Percentiles rank a stretch among this genome's conserved stretches.
Evolutionary conservation across 1,140 invertebrate genomes (phyloP).

Genomic region (Leptonema lineaticorne): DNA sequence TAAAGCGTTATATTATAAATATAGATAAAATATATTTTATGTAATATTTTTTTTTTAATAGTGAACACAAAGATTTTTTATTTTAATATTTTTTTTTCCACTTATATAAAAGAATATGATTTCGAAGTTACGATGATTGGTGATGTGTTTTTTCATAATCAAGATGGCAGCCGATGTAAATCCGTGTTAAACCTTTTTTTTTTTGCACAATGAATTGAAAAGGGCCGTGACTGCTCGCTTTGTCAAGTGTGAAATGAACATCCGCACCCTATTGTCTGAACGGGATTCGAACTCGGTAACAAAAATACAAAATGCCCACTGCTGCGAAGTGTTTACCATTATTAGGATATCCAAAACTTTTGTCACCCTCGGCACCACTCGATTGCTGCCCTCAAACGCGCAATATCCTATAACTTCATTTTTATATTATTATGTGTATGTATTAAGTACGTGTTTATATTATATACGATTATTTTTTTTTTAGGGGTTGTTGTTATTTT

Average conservation of each 20-base stretch:
- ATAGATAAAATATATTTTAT: too few species aligned
- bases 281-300: background rate
- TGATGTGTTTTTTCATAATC: background rate
- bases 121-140: background rate
- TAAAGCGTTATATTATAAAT: too few species aligned
- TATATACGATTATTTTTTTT: too few species aligned
- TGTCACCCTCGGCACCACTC: background rate
- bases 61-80: too few species aligned
- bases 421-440: too few species aligned
- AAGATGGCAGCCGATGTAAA: constrained; percentile 14
- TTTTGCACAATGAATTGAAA: constrained; percentile 22
- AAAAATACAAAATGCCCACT: background rate
- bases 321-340: constrained; percentile 21
- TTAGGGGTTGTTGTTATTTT: too few species aligned
- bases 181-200: constrained; percentile 24
- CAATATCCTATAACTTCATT: too few species aligned
- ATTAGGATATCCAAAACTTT: constrained; percentile 5
- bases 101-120: background rate
- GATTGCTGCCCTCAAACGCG: too few species aligned
- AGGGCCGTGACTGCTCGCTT: constrained; percentile 18
- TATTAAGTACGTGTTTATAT: too few species aligned
- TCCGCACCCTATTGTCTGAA: constrained; percentile 27
- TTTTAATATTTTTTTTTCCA: background rate
- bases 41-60: too few species aligned
- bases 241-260: constrained; percentile 33